phyloP scores from a whole-genome alignment of 2,113 vertebrate species.

The Chelonoidis abingdonii region DNA sequence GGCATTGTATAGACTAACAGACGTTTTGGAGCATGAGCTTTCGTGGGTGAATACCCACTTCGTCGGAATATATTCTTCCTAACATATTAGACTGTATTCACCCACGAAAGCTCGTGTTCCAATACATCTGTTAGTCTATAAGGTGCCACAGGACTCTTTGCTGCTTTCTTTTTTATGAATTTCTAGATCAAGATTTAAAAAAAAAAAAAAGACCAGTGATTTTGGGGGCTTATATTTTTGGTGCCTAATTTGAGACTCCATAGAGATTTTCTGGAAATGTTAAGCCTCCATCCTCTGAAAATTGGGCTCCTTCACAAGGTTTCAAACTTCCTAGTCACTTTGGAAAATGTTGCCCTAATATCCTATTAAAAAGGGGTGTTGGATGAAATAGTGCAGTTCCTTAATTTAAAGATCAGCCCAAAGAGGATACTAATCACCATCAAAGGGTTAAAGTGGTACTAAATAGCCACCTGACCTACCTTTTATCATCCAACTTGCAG shows the following conservation, averaged over 20 bases:
- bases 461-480: slow-evolving; percentile 59
- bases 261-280: not conserved
- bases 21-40: too few species aligned
- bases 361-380: not conserved
- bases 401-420: not conserved
- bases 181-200: not conserved
- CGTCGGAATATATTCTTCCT: too few species aligned
- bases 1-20: too few species aligned
- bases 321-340: not conserved
- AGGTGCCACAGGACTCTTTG: too few species aligned
- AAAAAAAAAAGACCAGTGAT: not conserved
- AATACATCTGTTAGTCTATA: too few species aligned
- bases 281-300: not conserved
- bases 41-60: too few species aligned
- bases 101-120: too few species aligned
- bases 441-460: slow-evolving; percentile 66
- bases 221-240: not conserved
- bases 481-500: slow-evolving; percentile 75
- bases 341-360: not conserved
- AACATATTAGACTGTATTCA: too few species aligned
- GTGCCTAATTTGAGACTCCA: not conserved
- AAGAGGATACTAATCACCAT: not conserved
- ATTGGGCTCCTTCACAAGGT: not conserved
- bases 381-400: not conserved
- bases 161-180: not conserved